These are phyloP conservation scores for Xanthorhoe spadicearia DNA, from an alignment of 2,888 invertebrate genomes.

Conservation along the genomic window DNA sequence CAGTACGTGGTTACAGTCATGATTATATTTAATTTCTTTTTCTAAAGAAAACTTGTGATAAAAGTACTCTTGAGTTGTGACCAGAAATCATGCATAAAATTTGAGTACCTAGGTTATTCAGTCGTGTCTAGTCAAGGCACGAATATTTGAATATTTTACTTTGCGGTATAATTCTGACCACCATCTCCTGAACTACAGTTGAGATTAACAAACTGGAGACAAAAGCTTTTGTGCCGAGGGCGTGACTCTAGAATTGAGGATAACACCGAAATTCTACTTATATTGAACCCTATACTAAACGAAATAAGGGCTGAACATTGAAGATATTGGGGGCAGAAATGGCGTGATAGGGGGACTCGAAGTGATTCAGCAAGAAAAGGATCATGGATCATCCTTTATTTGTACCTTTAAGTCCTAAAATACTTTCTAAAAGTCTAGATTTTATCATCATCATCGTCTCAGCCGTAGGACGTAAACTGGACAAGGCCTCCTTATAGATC, in stretches of 20 bases:
- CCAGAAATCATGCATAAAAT: no score
- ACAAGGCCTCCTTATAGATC: no score
- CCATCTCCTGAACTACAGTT: slow-evolving; percentile 27
- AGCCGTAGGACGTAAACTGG: no score
- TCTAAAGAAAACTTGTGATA: no score
- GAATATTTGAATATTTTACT: no score
- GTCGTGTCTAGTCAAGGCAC: no score
- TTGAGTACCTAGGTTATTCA: no score
- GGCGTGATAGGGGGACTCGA: not conserved
- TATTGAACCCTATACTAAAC: not conserved
- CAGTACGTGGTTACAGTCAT: no score
- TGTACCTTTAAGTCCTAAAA: no score
- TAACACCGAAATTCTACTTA: not conserved
- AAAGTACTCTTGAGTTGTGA: no score
- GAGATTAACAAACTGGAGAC: slow-evolving; percentile 41
- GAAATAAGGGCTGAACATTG: slow-evolving; percentile 1
- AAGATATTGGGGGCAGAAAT: not conserved
- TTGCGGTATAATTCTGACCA: not conserved
- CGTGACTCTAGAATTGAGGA: slow-evolving; percentile 35
- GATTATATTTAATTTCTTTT: no score
- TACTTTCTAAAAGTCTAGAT: not conserved
- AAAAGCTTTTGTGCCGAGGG: slow-evolving; percentile 38
- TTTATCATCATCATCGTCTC: no score
- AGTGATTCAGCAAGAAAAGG: slow-evolving; percentile 1
- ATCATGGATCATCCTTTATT: not conserved